Base-by-base conservation (phyloP, 2,888 invertebrate genomes). In the Tachystola acroxantha region DNA sequence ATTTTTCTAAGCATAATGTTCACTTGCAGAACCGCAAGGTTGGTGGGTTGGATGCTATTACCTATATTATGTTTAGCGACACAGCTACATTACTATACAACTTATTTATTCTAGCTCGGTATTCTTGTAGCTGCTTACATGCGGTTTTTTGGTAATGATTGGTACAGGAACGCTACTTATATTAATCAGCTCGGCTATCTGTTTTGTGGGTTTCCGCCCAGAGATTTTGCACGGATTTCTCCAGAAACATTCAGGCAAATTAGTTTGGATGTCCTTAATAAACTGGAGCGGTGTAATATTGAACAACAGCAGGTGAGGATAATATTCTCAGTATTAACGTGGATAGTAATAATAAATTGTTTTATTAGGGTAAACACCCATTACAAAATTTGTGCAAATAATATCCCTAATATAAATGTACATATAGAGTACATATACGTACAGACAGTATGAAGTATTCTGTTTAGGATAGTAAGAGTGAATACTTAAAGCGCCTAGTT, bases 161-260 rank as follows among this genome's bases (percentile, higher is more conserved):
- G 85, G 85, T 71, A 64, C 37, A 45, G 40, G 25, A 78, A 74
- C 28, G 73, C 70, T 20, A 56, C 73, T 4, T 51, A 52, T 26
- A 70, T 85, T 11, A 81, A 82, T 40, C 69, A 78, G 35, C 44
- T 86, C 26, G 85, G 85, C 7, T 80, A 75, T 39, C 46, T 86
- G 35, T 14, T 86, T 9, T 86, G 85, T 50, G 82, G 79, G n/a
- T 84, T 85, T 42, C 73, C 86, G 1, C 42, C 69, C 7, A 45
- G 46, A 2, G 80, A 81, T 31, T 54, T 86, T 9, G 40, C 43
- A 32, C 65, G 62, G 43, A 86, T 86, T 48, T 32, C 63, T 1
- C 80, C 85, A 1, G 29, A 19, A 7, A 65, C 56, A 27, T 81
- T 85, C 33, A 73, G 44, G 46, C 71, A 76, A 26, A 49, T 86